A percentile compares a stretch with the other conserved stretches of the same genome.
phyloP scores from a whole-genome alignment of 1,140 invertebrate genomes.

The Heliothis virescens region DNA sequence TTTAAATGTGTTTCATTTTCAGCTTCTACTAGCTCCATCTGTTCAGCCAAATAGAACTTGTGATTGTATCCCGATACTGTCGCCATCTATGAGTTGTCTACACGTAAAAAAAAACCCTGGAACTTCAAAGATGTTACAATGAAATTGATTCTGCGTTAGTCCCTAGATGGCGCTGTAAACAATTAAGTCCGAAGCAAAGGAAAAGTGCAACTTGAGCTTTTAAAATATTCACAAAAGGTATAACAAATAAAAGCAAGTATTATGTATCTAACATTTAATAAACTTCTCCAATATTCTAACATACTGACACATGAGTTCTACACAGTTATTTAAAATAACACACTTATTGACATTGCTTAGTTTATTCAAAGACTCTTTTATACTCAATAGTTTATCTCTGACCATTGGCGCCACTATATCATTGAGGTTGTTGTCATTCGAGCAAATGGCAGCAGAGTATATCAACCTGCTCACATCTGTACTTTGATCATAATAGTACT shows the following conservation, averaged over 20 bases:
- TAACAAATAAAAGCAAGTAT: background rate
- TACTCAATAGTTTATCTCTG: constrained; percentile 64
- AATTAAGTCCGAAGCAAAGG: background rate
- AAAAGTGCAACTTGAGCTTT: background rate
- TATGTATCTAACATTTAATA: constrained; percentile 78
- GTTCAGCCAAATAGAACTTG: no score
- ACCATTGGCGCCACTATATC: constrained; percentile 78
- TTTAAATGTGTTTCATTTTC: no score
- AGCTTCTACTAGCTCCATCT: no score
- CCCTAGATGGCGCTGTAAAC: constrained; percentile 3
- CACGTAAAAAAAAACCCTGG: background rate
- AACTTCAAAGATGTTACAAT: background rate
- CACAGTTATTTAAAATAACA: constrained; percentile 78
- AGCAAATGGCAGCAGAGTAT: constrained; percentile 78
- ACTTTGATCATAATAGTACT: constrained; percentile 75
- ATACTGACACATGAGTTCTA: constrained; percentile 78
- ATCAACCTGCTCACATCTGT: constrained; percentile 76
- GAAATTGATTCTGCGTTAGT: background rate
- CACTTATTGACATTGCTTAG: constrained; percentile 66
- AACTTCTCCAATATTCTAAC: constrained; percentile 81
- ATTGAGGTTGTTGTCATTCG: constrained; percentile 73
- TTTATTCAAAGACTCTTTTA: constrained; percentile 68
- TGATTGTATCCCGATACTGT: no score
- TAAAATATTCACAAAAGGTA: background rate
- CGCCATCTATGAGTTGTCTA: no score